A percentile compares a stretch with the other conserved stretches of the same genome.
These are phyloP conservation scores for Spisula subtruncata DNA, from an alignment of 2,888 invertebrate species.

Conservation along the genomic window DNA sequence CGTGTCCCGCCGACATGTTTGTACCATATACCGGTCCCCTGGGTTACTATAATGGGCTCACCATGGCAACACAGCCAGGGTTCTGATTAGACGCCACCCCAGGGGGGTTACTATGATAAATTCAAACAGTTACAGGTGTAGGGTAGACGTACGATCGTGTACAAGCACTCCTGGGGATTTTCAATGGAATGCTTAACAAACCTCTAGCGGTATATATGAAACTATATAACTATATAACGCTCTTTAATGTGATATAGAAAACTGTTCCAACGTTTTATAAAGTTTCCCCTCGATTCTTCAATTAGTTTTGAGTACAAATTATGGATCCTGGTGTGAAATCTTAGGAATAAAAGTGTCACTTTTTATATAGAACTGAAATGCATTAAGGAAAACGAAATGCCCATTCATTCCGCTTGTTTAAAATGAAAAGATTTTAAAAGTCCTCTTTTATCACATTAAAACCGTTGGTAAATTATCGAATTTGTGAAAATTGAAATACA, in stretches of 20 bases:
- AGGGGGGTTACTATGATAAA: slow-evolving; percentile 68
- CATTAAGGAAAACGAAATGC: slow-evolving; percentile 5
- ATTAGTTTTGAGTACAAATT: slow-evolving; percentile 45
- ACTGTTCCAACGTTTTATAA: neutral
- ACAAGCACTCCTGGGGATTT: slow-evolving; percentile 40
- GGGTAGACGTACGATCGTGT: neutral
- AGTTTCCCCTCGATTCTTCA: slow-evolving; percentile 28
- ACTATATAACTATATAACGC: slow-evolving; percentile 22
- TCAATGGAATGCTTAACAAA: slow-evolving; percentile 52
- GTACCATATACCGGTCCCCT: slow-evolving; percentile 52
- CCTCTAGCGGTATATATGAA: no score
- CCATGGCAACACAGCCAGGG: slow-evolving; percentile 70
- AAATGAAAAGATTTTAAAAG: neutral
- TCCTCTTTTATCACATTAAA: neutral
- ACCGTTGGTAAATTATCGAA: slow-evolving; percentile 2
- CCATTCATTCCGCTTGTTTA: neutral
- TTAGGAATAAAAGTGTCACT: slow-evolving; percentile 47
- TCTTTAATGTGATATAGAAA: slow-evolving; percentile 6
- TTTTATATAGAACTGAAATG: slow-evolving; percentile 22
- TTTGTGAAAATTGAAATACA: slow-evolving; percentile 25
- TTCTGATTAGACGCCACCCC: slow-evolving; percentile 67
- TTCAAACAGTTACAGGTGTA: slow-evolving; percentile 63
- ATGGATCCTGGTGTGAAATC: slow-evolving; percentile 23
- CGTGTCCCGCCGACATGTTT: slow-evolving; percentile 34
- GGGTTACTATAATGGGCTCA: slow-evolving; percentile 60